A percentile compares a stretch with the other conserved stretches of the same genome.
These are phyloP conservation scores for Opisthocomus hoazin DNA, from an alignment of 2,113 vertebrate genomes.

Conservation along the genomic window DNA sequence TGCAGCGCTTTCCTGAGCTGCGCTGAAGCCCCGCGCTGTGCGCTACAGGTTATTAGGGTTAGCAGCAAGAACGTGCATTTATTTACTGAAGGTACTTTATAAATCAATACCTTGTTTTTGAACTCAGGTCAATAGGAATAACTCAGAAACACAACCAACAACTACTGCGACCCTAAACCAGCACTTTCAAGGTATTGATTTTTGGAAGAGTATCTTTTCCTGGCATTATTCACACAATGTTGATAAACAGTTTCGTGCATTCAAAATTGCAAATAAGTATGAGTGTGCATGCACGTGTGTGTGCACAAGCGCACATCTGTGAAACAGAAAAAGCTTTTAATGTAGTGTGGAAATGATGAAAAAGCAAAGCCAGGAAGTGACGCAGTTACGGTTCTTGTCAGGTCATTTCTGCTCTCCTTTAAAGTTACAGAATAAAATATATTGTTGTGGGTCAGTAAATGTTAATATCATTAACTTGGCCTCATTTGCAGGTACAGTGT, in stretches of 20 bases:
- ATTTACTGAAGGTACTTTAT: constrained; percentile 77
- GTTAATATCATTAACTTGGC: background rate
- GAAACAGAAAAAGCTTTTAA: background rate
- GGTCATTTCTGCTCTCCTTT: background rate
- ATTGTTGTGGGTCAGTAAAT: background rate
- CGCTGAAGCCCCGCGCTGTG: constrained; percentile 7
- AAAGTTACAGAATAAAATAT: background rate
- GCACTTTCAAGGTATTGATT: constrained; percentile 71
- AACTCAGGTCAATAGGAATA: constrained; percentile 76
- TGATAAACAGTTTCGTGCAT: constrained; percentile 59
- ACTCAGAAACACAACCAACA: constrained; percentile 73
- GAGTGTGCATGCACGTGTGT: background rate
- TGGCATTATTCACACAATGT: constrained; percentile 69
- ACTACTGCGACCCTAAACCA: constrained; percentile 70
- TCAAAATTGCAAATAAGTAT: constrained; percentile 50
- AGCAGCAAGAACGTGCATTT: constrained; percentile 67
- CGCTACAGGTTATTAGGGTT: constrained; percentile 59
- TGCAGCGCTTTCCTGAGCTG: background rate
- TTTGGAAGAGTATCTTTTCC: constrained; percentile 71
- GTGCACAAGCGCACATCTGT: background rate
- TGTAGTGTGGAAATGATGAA: background rate
- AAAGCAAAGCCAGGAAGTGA: background rate
- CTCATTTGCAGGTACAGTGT: background rate
- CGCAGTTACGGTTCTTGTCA: background rate
- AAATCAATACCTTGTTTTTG: constrained; percentile 77